Conservation (phyloP, 2,797 vertebrate species). For the Rhabdophis nuchalis region DNA sequence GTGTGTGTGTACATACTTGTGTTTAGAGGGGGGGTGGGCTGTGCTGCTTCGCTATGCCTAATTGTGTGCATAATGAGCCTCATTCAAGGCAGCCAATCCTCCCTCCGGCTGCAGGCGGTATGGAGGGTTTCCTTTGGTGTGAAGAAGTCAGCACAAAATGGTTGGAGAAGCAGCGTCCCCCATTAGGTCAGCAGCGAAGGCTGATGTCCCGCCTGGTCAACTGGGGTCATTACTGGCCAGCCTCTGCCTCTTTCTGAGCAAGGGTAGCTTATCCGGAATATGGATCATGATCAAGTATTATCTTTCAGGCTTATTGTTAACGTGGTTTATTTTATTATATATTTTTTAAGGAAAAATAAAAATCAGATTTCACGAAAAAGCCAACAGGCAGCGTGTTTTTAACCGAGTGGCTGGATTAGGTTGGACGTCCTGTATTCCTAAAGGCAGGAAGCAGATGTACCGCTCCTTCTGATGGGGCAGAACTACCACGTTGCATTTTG, state of each 20-base stretch:
- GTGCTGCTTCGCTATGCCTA: accelerated
- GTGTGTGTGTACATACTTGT: not conserved
- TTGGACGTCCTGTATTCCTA: not conserved
- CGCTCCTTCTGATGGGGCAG: not conserved
- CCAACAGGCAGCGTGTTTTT: not conserved
- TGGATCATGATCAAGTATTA: not conserved
- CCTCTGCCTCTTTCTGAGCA: not conserved
- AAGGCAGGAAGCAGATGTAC: not conserved
- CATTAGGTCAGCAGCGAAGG: not conserved
- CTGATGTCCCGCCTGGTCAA: constrained; percentile 48
- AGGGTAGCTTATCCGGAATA: not conserved
- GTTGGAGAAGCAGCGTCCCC: not conserved
- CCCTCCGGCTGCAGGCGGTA: not conserved
- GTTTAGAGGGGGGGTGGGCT: accelerated
- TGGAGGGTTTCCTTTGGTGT: not conserved
- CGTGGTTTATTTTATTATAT: not conserved
- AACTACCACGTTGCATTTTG: not conserved
- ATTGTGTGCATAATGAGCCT: not conserved
- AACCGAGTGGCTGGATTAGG: not conserved
- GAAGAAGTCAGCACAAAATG: constrained; percentile 13
- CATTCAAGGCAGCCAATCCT: not conserved
- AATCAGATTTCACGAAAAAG: not conserved
- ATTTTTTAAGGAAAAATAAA: not conserved
- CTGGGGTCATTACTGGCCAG: not conserved
- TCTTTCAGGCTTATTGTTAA: not conserved